Base-by-base conservation (phyloP, 2,888 invertebrate genomes). In the Ernsta delagoae region DNA sequence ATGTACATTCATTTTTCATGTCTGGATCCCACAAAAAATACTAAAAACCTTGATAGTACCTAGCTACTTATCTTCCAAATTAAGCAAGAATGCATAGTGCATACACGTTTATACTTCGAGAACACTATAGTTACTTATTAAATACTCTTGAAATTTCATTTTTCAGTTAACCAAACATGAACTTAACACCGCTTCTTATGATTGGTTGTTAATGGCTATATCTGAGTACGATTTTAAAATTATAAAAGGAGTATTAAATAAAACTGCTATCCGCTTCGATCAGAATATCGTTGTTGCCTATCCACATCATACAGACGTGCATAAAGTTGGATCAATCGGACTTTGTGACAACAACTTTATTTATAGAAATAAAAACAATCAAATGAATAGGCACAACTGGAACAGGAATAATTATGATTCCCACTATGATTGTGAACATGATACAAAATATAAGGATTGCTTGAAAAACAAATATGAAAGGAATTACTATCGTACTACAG, bases 231-330 rank as follows among this genome's bases (percentile, higher is more conserved):
- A 91, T 70, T 81, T 86, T 48, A 78, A 78, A 62, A 70, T 76
- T 12, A 80, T 91, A 9, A 90, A 86, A 70, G 78, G 78, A 12
- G 77, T 89, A 65, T 75, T 92, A 6, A 91, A 91, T 70, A 78
- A 77, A 8, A 88, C 89, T 0, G 79, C 84, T 0, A 75, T 92
- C 31, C 81, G 90, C 0, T 93, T 90, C 68, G 91, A 93, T 72
- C 90, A 92, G 74, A 89, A 88, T 59, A 78, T 92, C 5, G 75
- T 89, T 2, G 83, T 86, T 4, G 82, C 82, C 1, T 88, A 84
- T 67, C 82, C 87, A 0, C 73, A 77, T 39, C n/a, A 65, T 1
- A 59, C 66, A 36, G 39, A 72, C 7, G 63, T 39, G 6, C 50
- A 60, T 3, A 69, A n/a, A n/a, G 59, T 60, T 7, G 59, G 74